Conservation (phyloP, 2,113 vertebrate species). For the Triplophysa rosa region DNA sequence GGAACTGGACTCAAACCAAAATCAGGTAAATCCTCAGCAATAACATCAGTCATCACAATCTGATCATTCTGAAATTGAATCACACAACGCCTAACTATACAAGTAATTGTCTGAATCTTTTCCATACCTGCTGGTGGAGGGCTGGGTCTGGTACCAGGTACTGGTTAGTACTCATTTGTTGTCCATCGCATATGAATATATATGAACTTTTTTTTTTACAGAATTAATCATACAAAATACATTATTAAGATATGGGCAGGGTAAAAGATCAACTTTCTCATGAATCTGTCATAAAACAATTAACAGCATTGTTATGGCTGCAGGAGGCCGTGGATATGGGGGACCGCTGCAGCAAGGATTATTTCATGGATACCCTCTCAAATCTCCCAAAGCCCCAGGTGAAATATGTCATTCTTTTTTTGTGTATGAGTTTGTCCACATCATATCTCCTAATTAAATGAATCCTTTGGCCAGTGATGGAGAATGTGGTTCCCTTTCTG, state of each 20-base stretch:
- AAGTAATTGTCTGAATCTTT: background rate
- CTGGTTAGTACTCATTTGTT: slow-evolving; percentile 16
- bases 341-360: slow-evolving; percentile 85
- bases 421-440: no score
- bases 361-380: slow-evolving; percentile 95
- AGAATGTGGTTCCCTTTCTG: slow-evolving; percentile 7
- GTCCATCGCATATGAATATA: background rate
- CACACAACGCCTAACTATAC: background rate
- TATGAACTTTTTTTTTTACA: background rate
- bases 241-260: background rate
- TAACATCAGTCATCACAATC: background rate
- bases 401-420: slow-evolving; percentile 44
- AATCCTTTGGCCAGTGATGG: background rate
- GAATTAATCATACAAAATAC: background rate
- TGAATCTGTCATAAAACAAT: background rate
- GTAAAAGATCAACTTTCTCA: background rate
- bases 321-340: slow-evolving; percentile 70
- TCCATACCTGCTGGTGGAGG: slow-evolving; percentile 62
- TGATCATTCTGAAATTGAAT: background rate
- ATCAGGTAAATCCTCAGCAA: slow-evolving; percentile 64
- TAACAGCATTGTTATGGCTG: background rate
- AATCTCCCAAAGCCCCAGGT: slow-evolving; percentile 91
- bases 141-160: slow-evolving; percentile 31
- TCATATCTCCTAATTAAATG: background rate
- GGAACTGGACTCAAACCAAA: slow-evolving; percentile 87